Base-by-base conservation (phyloP, 2,888 invertebrate species). In the Heteromurus nitidus region DNA sequence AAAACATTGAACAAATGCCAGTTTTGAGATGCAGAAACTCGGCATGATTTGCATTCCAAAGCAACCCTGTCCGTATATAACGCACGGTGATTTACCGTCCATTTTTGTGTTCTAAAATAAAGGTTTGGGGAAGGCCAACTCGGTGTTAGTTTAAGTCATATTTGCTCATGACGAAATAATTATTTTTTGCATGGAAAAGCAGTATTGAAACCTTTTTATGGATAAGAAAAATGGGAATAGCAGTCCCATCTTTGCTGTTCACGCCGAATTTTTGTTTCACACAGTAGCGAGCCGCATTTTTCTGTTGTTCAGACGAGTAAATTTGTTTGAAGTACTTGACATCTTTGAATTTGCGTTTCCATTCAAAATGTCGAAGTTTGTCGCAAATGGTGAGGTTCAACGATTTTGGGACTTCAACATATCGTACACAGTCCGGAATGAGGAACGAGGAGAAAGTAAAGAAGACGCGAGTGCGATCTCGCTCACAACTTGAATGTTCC, bases 21-120 rank as follows among this genome's bases (percentile, higher is more conserved):
- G 90, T 73, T 96, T 92, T 16, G 94, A 93, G 36, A 97, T 93
- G 87, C 95, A 95, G 91, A 99, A 99, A 70, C 92, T 92, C 2
- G 99, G 98, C 88, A 94, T 94, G 85, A 98, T 91, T 89, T 95
- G 95, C 87, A 96, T 93, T 90, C 97, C 97, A 90, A 99, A 99
- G 0, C 99, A 99, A 73, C 99, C 99, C 90, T 99, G 99, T n/a
- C 97, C 99, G 90, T 98, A 98, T 47, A 99, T 90, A 58, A 97
- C 91, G 84, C 95, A 94, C 0, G 98, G 96, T 92, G 67, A 42
- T n/a, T 47, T 16, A 2, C 80, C 70, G 24, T 75, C 42, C 26
- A 31, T 20, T 58, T 75, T 75, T 3, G 75, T 44, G 13, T 20
- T 36, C 82, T 82, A 30, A 3, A 22, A 18, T n/a, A n/a, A n/a